Conservation (phyloP, 2,888 invertebrate species). For the Agrotis ipsilon region DNA sequence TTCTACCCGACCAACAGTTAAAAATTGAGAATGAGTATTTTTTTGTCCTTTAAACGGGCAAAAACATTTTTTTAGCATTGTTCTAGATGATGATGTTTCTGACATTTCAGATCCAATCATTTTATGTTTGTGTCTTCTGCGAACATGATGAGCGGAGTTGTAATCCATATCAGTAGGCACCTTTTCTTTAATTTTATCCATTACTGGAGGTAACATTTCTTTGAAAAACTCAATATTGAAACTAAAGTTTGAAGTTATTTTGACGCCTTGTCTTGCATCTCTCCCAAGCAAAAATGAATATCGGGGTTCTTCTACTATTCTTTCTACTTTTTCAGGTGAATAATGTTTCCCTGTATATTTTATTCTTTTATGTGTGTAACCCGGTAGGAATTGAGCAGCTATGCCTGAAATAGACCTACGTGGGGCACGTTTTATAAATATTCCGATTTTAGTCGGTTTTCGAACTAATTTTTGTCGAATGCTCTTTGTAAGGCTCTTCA, state of each 20-base stretch:
- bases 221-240: constrained; percentile 62
- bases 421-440: constrained; percentile 25
- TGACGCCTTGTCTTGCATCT: constrained; percentile 53
- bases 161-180: neutral
- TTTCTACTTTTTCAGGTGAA: constrained; percentile 31
- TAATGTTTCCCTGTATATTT: constrained; percentile 23
- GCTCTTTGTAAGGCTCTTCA: constrained; percentile 57
- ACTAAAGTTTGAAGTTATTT: constrained; percentile 56
- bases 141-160: neutral
- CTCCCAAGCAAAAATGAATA: constrained; percentile 42
- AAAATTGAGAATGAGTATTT: neutral
- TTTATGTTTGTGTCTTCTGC: constrained; percentile 19
- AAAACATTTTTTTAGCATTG: constrained; percentile 72
- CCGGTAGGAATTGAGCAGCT: constrained; percentile 34
- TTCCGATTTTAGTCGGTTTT: constrained; percentile 20
- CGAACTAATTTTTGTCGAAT: constrained; percentile 21
- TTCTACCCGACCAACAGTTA: constrained; percentile 51
- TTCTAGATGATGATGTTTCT: constrained; percentile 60
- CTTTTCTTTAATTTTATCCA: neutral
- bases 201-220: constrained; percentile 46
- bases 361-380: constrained; percentile 29
- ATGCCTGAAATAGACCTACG: constrained; percentile 27
- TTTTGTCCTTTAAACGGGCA: constrained; percentile 71
- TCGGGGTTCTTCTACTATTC: constrained; percentile 62
- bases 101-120: constrained; percentile 29